Conservation (phyloP, 1,140 invertebrate genomes). For the Neocloeon triangulifer region DNA sequence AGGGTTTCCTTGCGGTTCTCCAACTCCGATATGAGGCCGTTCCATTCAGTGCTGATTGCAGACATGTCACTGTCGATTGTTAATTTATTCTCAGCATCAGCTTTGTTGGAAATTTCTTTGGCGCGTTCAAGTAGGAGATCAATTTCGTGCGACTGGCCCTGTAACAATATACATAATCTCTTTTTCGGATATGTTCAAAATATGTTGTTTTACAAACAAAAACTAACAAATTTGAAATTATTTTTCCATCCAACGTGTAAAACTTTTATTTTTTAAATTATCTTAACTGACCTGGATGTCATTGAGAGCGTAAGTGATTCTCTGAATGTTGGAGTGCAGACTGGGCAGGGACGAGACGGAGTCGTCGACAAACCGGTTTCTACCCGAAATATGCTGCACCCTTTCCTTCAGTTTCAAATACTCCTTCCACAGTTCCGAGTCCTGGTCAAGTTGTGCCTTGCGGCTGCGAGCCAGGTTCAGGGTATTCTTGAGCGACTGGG, state of each 20-base stretch:
- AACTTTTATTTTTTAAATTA: slow-evolving; percentile 2
- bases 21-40: slow-evolving; percentile 38
- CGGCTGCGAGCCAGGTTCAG: slow-evolving; percentile 55
- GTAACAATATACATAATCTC: too few species aligned
- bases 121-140: slow-evolving; percentile 40
- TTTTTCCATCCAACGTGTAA: background rate
- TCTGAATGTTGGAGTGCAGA: slow-evolving; percentile 56
- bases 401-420: slow-evolving; percentile 52
- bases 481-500: slow-evolving; percentile 54
- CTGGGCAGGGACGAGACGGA: slow-evolving; percentile 49
- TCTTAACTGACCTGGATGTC: slow-evolving; percentile 39
- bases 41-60: slow-evolving; percentile 49
- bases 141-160: slow-evolving; percentile 34
- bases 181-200: slow-evolving; percentile 3
- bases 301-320: slow-evolving; percentile 47
- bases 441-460: slow-evolving; percentile 48
- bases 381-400: slow-evolving; percentile 43
- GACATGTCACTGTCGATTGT: slow-evolving; percentile 33
- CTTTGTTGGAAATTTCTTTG: slow-evolving; percentile 32
- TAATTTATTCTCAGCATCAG: slow-evolving; percentile 32
- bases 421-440: slow-evolving; percentile 54
- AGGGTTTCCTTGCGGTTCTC: slow-evolving; percentile 36
- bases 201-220: too few species aligned
- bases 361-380: slow-evolving; percentile 48
- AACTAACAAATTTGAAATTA: too few species aligned